These are phyloP conservation scores for Drosophila nigricruria DNA, from an alignment of 2,888 invertebrate species.

Conservation along the genomic window DNA sequence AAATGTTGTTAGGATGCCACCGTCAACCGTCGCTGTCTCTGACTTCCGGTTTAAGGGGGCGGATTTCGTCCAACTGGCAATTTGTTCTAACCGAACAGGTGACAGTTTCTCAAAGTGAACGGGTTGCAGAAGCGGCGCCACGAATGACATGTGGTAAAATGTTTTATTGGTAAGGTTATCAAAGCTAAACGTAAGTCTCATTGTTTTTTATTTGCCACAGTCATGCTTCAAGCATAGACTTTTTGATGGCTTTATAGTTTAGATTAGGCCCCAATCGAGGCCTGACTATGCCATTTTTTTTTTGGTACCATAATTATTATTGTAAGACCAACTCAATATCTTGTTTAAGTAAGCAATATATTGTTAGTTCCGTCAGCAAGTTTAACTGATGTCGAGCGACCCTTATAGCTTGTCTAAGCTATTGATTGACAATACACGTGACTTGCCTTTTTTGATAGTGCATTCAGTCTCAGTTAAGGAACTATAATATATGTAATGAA, in stretches of 20 bases:
- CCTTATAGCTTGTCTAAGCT: not conserved
- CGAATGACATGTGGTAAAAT: constrained; percentile 63
- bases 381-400: not conserved
- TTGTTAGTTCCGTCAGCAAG: constrained; percentile 9
- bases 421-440: constrained; percentile 44
- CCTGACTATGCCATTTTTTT: constrained; percentile 57
- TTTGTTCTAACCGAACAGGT: constrained; percentile 61
- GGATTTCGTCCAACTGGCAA: constrained; percentile 57
- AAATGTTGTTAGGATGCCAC: constrained; percentile 73
- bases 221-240: constrained; percentile 54
- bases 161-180: constrained; percentile 37
- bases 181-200: constrained; percentile 35
- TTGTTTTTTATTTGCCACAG: constrained; percentile 48
- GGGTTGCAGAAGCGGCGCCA: constrained; percentile 63
- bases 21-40: constrained; percentile 33
- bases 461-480: not conserved
- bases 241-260: constrained; percentile 66
- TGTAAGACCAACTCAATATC: constrained; percentile 18
- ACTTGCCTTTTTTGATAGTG: constrained; percentile 35
- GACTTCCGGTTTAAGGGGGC: constrained; percentile 50
- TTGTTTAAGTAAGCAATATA: constrained; percentile 25
- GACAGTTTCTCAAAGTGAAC: constrained; percentile 75
- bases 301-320: constrained; percentile 6
- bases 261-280: constrained; percentile 38
- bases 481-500: not conserved